These are phyloP conservation scores for Eutolmus rufibarbis DNA, from an alignment of 2,888 invertebrate genomes.

Conservation along the genomic window DNA sequence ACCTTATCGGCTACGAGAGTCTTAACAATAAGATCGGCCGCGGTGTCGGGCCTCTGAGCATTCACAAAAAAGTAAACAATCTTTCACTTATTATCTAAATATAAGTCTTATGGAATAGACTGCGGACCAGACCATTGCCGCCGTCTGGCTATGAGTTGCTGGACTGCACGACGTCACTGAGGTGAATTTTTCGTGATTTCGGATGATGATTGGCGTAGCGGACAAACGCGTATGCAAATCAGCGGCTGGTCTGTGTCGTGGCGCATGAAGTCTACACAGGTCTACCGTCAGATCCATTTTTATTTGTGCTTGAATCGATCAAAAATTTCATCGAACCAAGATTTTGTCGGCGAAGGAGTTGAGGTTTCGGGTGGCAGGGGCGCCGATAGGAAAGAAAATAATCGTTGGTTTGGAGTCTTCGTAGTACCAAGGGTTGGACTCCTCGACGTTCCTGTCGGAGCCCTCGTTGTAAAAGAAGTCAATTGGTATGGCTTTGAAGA, in stretches of 20 bases:
- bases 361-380: not conserved
- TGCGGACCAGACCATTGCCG: not conserved
- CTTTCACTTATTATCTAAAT: constrained; percentile 2
- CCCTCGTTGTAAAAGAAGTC: not conserved
- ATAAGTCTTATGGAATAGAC: constrained; percentile 30
- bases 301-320: constrained; percentile 15
- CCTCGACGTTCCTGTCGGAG: not conserved
- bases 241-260: not conserved
- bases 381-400: not conserved
- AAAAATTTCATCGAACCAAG: constrained; percentile 21
- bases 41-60: not conserved
- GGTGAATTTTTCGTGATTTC: not conserved
- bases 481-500: not conserved
- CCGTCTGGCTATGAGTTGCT: not conserved
- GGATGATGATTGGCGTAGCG: not conserved
- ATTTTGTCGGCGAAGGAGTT: not conserved
- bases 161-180: not conserved
- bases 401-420: not conserved
- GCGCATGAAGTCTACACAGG: not conserved
- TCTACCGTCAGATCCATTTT: not conserved
- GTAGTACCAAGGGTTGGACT: not conserved
- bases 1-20: not conserved
- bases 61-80: not conserved
- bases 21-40: not conserved
- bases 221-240: constrained; percentile 18